Conservation (phyloP, 2,113 vertebrate species). For the Oxygymnocypris stewartii region DNA sequence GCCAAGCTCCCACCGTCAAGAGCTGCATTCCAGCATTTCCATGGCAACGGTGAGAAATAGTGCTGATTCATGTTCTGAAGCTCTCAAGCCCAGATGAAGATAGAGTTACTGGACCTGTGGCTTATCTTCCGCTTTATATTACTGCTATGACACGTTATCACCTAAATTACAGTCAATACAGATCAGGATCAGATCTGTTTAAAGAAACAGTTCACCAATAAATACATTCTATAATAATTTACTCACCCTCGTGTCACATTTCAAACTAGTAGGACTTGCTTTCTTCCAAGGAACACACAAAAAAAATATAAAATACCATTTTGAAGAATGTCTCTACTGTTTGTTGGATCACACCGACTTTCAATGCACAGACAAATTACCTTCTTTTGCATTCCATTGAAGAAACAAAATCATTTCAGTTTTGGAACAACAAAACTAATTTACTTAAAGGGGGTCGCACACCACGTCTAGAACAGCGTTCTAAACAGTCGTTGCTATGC, state of each 20-base stretch:
- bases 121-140: background rate
- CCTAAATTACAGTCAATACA: background rate
- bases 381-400: background rate
- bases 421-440: background rate
- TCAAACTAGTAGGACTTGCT: background rate
- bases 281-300: background rate
- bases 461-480: too few species aligned
- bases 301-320: background rate
- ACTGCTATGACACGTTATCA: background rate
- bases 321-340: background rate
- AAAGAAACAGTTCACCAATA: background rate
- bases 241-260: background rate
- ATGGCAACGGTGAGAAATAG: background rate
- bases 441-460: too few species aligned
- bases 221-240: background rate
- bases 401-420: background rate
- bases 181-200: background rate
- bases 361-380: background rate
- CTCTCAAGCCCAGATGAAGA: background rate
- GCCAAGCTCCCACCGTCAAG: background rate
- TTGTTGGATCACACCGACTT: background rate
- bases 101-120: background rate
- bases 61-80: background rate
- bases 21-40: slow-evolving; percentile 37
- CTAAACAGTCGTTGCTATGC: too few species aligned